Evolutionary conservation across 1,140 invertebrate genomes (phyloP).

Genomic region (Tetraneura akinire): DNA sequence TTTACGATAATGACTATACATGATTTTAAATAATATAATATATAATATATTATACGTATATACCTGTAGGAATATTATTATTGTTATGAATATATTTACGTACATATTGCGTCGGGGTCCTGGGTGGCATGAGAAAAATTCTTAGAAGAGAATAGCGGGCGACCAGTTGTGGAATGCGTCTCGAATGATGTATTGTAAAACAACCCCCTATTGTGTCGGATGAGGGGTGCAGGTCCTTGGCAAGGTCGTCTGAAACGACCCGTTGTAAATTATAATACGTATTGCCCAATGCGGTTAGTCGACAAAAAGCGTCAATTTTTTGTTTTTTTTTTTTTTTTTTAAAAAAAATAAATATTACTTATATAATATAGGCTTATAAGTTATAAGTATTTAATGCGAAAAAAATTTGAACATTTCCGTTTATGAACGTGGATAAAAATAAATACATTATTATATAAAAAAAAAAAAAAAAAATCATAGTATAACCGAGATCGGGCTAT

Average conservation of each 20-base stretch:
- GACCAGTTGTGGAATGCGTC: slow-evolving; percentile 30
- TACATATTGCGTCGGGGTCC: not conserved
- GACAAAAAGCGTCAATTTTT: not conserved
- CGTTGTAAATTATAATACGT: slow-evolving; percentile 35
- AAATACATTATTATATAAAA: too few species aligned
- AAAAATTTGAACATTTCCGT: too few species aligned
- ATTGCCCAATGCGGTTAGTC: slow-evolving; percentile 28
- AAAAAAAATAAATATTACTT: too few species aligned
- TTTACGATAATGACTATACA: not conserved
- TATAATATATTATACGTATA: too few species aligned
- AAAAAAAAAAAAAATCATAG: too few species aligned
- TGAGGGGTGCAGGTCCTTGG: slow-evolving; percentile 27
- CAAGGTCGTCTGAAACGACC: slow-evolving; percentile 24
- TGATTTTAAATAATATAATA: too few species aligned
- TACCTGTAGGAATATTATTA: not conserved
- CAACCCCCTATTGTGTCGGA: slow-evolving; percentile 29
- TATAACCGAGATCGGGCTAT: too few species aligned
- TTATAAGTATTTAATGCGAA: too few species aligned
- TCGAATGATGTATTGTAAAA: slow-evolving; percentile 42
- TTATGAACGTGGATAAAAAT: too few species aligned
- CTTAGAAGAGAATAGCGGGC: not conserved
- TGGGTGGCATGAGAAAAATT: not conserved
- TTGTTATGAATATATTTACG: not conserved
- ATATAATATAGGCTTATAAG: too few species aligned
- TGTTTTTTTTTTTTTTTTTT: too few species aligned